Base-by-base conservation (phyloP, 2,113 vertebrate genomes). In the Datnioides undecimradiatus region DNA sequence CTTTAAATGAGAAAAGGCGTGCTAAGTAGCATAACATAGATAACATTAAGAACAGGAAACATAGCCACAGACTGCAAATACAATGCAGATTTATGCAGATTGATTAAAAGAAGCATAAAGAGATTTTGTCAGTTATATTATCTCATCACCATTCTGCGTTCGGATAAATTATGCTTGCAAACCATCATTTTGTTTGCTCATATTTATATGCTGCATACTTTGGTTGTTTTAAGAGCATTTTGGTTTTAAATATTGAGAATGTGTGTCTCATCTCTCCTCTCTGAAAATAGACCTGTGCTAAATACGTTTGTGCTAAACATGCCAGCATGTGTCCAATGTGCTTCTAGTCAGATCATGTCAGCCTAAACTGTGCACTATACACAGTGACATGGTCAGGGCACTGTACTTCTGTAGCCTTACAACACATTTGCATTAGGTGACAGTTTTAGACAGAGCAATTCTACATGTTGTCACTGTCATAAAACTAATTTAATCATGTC, bases 401-500 rank as follows among this genome's bases (percentile, higher is more conserved):
- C 45, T n/a, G 23, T 34, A 13, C 10, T 21, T 25, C 52, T 13
- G 14, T 45, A 27, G n/a, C 34, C 17, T 4, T 11, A 48, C 34
- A 48, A 57, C 54, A 62, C 52, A 43, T 77, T 29, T 54, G 62
- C 52, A 60, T 76, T 62, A 72, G n/a, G 16, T 76, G 68, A 76
- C 74, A 62, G 55, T 21, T 55, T 75, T 27, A 72, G 48, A 76
- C 43, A 46, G 66, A 73, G 29, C 68, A 52, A 83, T 88, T 79
- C 63, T 76, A 74, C 59, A 58, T 62, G 66, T 76, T 84, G 80
- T 84, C 14, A 21, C 13, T 73, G 41, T 76, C 49, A 62, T 67
- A 68, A 83, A 81, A 72, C 71, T 54, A 71, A 79, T 87, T 74
- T 74, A 46, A 25, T 25, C 31, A 1, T 25, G 51, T 80, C 45